A percentile compares a stretch with the other conserved stretches of the same genome.
Conservation (phyloP, 2,113 vertebrate species). For the Stegostoma tigrinum region DNA sequence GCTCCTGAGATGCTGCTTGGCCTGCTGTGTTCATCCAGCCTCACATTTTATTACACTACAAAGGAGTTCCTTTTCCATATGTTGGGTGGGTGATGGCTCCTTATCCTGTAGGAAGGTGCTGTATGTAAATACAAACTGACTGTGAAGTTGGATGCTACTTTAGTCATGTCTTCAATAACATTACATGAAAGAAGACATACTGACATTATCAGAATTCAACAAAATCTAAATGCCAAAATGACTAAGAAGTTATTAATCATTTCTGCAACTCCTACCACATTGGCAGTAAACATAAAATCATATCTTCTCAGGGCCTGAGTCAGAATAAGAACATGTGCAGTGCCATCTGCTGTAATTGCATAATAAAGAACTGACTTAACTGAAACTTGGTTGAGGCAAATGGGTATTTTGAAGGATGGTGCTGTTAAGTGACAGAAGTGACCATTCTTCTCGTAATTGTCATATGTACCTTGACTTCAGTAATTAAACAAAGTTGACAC, state of each 20-base stretch:
- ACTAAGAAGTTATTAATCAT: not conserved
- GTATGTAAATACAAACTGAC: not conserved
- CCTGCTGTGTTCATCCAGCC: too few relatives aligned
- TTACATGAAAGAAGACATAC: not conserved
- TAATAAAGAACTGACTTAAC: not conserved
- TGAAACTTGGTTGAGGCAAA: not conserved
- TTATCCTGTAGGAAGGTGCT: not conserved
- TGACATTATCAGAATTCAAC: not conserved
- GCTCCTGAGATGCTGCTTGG: too few relatives aligned
- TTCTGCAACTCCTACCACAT: not conserved
- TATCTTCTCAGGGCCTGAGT: not conserved
- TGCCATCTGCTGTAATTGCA: not conserved
- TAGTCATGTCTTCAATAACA: not conserved
- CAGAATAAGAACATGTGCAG: too few relatives aligned
- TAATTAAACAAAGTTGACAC: not conserved
- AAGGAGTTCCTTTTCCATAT: not conserved
- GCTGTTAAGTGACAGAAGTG: not conserved
- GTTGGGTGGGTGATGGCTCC: not conserved
- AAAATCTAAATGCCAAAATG: not conserved
- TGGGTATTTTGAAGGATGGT: not conserved
- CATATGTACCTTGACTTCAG: not conserved
- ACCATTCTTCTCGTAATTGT: not conserved
- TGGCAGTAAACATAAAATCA: not conserved
- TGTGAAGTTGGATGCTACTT: not conserved
- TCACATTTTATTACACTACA: not conserved